These are phyloP conservation scores for Lampris megalopsis DNA, from an alignment of 2,113 vertebrate genomes.

Conservation along the genomic window DNA sequence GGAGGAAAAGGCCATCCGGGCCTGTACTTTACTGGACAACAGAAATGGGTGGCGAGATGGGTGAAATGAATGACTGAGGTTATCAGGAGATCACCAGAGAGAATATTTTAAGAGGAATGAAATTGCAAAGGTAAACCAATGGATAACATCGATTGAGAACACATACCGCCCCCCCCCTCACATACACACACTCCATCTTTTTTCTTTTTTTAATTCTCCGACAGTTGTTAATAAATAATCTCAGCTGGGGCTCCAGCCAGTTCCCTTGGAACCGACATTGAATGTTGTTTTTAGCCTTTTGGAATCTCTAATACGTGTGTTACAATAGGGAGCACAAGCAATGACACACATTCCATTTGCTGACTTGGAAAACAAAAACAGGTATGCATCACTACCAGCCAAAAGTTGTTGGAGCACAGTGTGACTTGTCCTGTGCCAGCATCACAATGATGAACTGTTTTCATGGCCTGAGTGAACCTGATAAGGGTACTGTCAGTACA, in stretches of 20 bases:
- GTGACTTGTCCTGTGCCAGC: slow-evolving; percentile 39
- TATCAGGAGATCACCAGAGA: slow-evolving; percentile 14
- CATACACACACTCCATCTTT: neutral
- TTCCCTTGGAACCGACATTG: slow-evolving; percentile 3
- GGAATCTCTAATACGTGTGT: slow-evolving; percentile 34
- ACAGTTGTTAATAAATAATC: slow-evolving; percentile 27
- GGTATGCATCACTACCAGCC: slow-evolving; percentile 51
- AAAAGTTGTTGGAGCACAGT: slow-evolving; percentile 49
- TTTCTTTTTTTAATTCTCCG: neutral
- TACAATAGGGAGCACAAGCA: slow-evolving; percentile 31
- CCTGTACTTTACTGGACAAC: slow-evolving; percentile 92
- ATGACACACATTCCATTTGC: slow-evolving; percentile 33
- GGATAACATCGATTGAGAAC: neutral
- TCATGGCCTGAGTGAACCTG: slow-evolving; percentile 52
- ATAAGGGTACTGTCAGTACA: slow-evolving; percentile 48
- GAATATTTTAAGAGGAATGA: slow-evolving; percentile 11
- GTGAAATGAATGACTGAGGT: slow-evolving; percentile 1
- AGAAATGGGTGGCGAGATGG: slow-evolving; percentile 4
- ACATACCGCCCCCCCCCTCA: neutral
- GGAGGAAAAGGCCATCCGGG: slow-evolving; percentile 92
- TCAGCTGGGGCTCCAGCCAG: neutral
- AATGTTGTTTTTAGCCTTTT: slow-evolving; percentile 14
- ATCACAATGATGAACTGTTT: slow-evolving; percentile 63
- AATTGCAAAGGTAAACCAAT: slow-evolving; percentile 4
- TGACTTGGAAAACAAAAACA: slow-evolving; percentile 52